phyloP scores from a whole-genome alignment of 64 coral and sea anemone species.

The Porites lutea region DNA sequence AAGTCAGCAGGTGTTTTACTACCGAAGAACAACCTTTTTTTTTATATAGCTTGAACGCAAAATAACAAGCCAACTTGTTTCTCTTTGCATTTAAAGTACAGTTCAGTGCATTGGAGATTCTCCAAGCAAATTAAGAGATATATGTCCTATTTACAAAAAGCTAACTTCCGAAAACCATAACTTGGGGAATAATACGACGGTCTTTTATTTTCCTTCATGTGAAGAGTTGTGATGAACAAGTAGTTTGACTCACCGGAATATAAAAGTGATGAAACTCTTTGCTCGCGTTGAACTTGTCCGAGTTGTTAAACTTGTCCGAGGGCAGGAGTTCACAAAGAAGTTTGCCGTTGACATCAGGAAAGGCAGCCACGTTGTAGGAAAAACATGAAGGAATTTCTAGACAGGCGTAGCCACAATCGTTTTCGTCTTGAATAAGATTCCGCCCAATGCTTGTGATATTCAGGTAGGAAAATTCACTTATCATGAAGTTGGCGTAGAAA shows the following conservation, averaged over 20 bases:
- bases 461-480: neutral
- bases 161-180: too few species aligned
- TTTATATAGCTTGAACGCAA: too few species aligned
- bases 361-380: neutral
- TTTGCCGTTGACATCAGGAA: neutral
- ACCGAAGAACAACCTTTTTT: too few species aligned
- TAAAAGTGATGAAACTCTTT: neutral
- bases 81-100: too few species aligned
- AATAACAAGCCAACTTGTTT: too few species aligned
- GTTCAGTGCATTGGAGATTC: too few species aligned
- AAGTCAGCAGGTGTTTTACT: too few species aligned
- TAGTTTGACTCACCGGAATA: neutral
- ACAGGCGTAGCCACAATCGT: neutral
- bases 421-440: neutral
- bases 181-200: too few species aligned
- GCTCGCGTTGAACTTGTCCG: neutral
- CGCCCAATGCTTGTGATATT: neutral
- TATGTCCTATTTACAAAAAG: too few species aligned
- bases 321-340: neutral
- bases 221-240: too few species aligned
- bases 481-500: neutral
- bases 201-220: too few species aligned
- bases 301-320: neutral
- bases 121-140: too few species aligned
- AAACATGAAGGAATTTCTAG: neutral